These are phyloP conservation scores for Biston betularia DNA, from an alignment of 2,888 invertebrate genomes.

Conservation along the genomic window DNA sequence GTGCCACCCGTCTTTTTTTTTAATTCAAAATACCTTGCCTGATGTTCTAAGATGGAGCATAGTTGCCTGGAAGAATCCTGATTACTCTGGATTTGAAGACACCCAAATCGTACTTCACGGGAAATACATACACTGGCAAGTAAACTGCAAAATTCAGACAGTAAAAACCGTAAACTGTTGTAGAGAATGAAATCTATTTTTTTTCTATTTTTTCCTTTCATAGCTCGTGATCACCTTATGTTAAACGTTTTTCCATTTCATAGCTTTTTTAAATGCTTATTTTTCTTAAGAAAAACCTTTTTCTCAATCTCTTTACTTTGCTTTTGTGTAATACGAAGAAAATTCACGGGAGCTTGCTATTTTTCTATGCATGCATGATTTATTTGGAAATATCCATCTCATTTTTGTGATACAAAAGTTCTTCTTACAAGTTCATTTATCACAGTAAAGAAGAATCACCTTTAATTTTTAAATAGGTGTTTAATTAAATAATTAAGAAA, in stretches of 20 bases:
- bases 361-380: neutral
- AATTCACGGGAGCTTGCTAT: neutral
- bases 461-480: slow-evolving; percentile 17
- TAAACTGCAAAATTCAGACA: too few species aligned
- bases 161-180: too few species aligned
- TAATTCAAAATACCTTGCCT: too few species aligned
- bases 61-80: too few species aligned
- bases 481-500: slow-evolving; percentile 31
- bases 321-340: neutral
- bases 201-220: too few species aligned
- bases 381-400: slow-evolving; percentile 3
- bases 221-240: neutral
- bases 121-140: too few species aligned
- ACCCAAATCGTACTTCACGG: too few species aligned
- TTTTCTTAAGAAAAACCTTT: slow-evolving; percentile 15
- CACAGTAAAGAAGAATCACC: neutral
- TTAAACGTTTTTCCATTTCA: slow-evolving; percentile 16
- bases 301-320: slow-evolving; percentile 2
- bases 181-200: too few species aligned
- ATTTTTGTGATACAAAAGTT: neutral
- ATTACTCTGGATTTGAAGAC: too few species aligned
- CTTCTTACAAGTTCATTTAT: neutral
- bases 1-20: too few species aligned
- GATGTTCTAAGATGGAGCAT: too few species aligned
- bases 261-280: slow-evolving; percentile 18